Evolutionary conservation across 2,797 vertebrate genomes (phyloP).

Genomic region (Pterois miles): DNA sequence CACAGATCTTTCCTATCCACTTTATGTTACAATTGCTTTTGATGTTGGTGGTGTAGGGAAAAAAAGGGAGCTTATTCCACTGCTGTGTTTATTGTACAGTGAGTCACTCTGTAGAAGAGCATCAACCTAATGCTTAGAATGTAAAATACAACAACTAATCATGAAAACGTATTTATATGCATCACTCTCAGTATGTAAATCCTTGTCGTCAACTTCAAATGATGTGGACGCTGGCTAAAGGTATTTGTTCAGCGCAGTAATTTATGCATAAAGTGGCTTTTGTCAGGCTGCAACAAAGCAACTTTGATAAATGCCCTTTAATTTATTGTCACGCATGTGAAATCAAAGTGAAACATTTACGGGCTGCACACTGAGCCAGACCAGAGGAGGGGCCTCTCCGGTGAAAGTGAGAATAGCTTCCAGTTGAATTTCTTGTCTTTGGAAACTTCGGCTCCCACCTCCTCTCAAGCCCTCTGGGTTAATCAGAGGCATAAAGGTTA

Average conservation of each 20-base stretch:
- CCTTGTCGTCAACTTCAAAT: conserved; percentile 88
- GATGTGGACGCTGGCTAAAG: conserved; percentile 84
- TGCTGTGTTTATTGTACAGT: conserved; percentile 6
- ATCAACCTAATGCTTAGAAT: conserved; percentile 41
- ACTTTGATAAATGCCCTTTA: conserved; percentile 94
- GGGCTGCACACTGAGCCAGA: conserved; percentile 90
- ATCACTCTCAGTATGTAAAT: conserved; percentile 85
- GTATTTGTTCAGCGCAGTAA: conserved; percentile 90
- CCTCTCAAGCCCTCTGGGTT: conserved; percentile 79
- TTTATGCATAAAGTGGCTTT: conserved; percentile 93
- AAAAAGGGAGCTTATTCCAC: neutral
- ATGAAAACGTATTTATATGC: conserved; percentile 40
- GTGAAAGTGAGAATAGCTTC: conserved; percentile 55
- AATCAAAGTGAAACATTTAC: conserved; percentile 97
- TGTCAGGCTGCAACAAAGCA: conserved; percentile 88
- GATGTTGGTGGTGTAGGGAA: neutral
- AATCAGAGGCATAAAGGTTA: conserved; percentile 91
- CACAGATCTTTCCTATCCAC: neutral
- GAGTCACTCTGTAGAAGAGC: conserved; percentile 10
- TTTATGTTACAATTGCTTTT: conserved; percentile 22
- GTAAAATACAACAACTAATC: conserved; percentile 53
- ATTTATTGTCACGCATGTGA: conserved; percentile 96
- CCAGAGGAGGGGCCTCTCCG: conserved; percentile 81
- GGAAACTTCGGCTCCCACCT: conserved; percentile 69
- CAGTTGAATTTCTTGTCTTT: conserved; percentile 62